Base-by-base conservation (phyloP, 2,797 vertebrate species). In the Heteromormyrus szaboi region DNA sequence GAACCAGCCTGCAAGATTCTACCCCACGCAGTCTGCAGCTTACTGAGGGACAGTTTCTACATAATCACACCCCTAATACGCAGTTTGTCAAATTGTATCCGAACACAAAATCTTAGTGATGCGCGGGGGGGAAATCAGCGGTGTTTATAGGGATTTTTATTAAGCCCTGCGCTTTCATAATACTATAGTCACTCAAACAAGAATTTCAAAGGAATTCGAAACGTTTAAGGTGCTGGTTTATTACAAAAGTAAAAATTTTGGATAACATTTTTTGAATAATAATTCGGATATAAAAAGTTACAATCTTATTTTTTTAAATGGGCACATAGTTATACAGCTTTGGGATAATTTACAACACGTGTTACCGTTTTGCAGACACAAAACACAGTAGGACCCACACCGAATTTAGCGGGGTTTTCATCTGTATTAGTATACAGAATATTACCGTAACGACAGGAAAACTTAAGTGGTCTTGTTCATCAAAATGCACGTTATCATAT, bases 231-330 rank as follows among this genome's bases (percentile, higher is more conserved):
- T 96, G 96, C 94, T 95, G 94, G 94, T 96, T 96, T 96, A 97
- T 96, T 96, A 96, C 93, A 96, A 97, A 97, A 97, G 96, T 97
- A 96, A 96, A 96, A 96, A 97, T 94, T 62, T 95, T 93, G 84
- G 91, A 94, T 93, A 96, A 88, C 86, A 90, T 96, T 95, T 95
- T 95, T 95, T 94, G 92, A 96, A 95, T 95, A 90, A 94, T 88
- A 76, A 89, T 94, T 94, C 88, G 87, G 65, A 94, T 96, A 96
- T 68, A 95, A 96, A 97, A 96, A 95, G 95, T 96, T 96, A 96
- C 94, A 96, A 95, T 96, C 94, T 95, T 94, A 94, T 96, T 95
- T 76, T 72, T 79, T 9, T 3, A n/a, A 79, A 95, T 94, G 93
- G 95, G 93, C 94, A 95, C 94, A 95, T 93, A 93, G 92, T 88